phyloP scores from a whole-genome alignment of 2,888 invertebrate species.

The Pristionchus fissidentatus region DNA sequence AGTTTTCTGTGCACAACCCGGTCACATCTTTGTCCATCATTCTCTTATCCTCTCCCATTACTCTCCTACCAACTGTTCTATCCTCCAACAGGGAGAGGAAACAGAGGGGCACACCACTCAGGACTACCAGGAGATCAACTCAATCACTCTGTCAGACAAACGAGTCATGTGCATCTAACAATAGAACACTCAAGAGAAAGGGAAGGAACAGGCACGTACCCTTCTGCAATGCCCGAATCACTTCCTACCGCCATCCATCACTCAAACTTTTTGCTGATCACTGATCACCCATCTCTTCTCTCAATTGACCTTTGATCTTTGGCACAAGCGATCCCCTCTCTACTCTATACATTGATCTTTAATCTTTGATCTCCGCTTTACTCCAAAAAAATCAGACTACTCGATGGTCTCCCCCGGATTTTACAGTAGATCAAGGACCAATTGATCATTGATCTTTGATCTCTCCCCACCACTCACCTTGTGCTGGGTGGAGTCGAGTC shows the following conservation, averaged over 20 bases:
- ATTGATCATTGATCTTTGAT: background rate
- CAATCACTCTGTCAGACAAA: no score
- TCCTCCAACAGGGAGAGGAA: no score
- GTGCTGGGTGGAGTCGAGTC: constrained; percentile 50
- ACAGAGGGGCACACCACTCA: constrained; percentile 18
- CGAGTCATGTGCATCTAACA: no score
- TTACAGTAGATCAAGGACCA: background rate
- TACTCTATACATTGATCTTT: background rate
- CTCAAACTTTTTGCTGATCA: background rate
- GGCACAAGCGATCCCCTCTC: background rate
- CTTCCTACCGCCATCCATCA: background rate
- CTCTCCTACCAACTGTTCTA: constrained; percentile 19
- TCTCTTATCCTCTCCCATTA: background rate
- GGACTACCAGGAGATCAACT: no score
- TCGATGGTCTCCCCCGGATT: background rate
- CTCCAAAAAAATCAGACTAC: background rate
- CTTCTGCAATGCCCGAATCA: background rate
- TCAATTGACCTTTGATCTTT: background rate
- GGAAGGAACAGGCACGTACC: background rate
- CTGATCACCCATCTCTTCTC: background rate
- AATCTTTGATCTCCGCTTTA: background rate
- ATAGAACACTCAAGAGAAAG: background rate
- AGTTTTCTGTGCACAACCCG: background rate
- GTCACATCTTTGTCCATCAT: background rate
- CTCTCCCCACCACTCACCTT: constrained; percentile 10